These are phyloP conservation scores for Leucania comma DNA, from an alignment of 2,888 invertebrate genomes.

Conservation along the genomic window DNA sequence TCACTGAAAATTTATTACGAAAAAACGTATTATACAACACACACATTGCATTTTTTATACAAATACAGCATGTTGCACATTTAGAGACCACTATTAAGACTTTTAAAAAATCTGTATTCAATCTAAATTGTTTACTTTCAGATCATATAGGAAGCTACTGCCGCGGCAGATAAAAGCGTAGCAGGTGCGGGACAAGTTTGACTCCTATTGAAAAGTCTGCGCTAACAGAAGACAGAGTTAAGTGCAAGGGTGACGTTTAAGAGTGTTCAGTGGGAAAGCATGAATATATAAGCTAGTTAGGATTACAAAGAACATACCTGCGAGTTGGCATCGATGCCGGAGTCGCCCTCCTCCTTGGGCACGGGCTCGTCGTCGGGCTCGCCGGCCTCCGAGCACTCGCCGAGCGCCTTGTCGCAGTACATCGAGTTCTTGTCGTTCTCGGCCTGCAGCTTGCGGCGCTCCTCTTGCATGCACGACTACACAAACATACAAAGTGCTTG, in stretches of 20 bases:
- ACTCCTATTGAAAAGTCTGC: too few relatives aligned
- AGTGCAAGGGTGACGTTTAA: too few relatives aligned
- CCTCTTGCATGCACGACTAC: conserved; percentile 89
- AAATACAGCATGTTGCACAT: not conserved
- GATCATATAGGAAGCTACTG: too few relatives aligned
- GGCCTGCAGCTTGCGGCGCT: conserved; percentile 94
- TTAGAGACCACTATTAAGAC: not conserved
- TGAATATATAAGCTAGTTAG: too few relatives aligned
- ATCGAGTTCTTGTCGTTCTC: conserved; percentile 93
- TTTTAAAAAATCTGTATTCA: too few relatives aligned
- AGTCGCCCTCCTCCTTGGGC: conserved; percentile 95
- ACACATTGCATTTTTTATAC: not conserved
- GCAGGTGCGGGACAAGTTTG: too few relatives aligned
- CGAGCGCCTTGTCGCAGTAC: conserved; percentile 93
- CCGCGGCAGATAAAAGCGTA: too few relatives aligned
- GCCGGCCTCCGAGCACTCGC: conserved; percentile 91
- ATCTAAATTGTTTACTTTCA: too few relatives aligned
- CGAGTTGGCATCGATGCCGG: conserved; percentile 96
- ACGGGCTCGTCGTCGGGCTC: conserved; percentile 87
- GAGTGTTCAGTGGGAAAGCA: too few relatives aligned
- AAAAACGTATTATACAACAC: too few relatives aligned
- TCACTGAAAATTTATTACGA: too few relatives aligned
- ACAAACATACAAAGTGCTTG: conserved; percentile 30
- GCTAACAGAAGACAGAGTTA: too few relatives aligned
- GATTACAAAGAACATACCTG: conserved; percentile 84